A percentile compares a stretch with the other conserved stretches of the same genome.
These are phyloP conservation scores for Galaxea fascicularis DNA, from an alignment of 92 coral and sea anemone genomes.

Conservation along the genomic window DNA sequence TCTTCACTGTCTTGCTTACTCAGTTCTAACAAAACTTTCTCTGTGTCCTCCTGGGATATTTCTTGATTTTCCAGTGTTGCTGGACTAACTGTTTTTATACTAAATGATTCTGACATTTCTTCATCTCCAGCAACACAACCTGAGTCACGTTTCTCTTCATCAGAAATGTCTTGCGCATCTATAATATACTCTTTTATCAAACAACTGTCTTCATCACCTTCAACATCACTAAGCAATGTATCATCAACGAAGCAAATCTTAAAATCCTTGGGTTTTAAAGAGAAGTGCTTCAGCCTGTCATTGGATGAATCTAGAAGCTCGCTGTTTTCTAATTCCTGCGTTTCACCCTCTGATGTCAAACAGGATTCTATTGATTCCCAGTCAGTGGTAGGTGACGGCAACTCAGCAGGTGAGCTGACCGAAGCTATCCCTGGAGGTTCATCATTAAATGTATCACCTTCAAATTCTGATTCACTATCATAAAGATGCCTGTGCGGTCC, in stretches of 20 bases:
- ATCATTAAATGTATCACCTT: slow-evolving; percentile 57
- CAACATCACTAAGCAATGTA: slow-evolving; percentile 77
- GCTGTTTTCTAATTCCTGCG: slow-evolving; percentile 70
- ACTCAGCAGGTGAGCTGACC: slow-evolving; percentile 80
- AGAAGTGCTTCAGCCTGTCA: slow-evolving; percentile 74
- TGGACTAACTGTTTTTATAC: slow-evolving; percentile 92
- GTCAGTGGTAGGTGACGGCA: slow-evolving; percentile 96
- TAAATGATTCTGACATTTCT: slow-evolving; percentile 80
- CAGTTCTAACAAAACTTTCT: slow-evolving; percentile 87
- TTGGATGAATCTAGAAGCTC: slow-evolving; percentile 75
- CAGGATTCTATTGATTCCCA: slow-evolving; percentile 98
- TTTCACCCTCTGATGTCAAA: slow-evolving; percentile 81
- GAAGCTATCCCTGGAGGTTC: slow-evolving; percentile 67
- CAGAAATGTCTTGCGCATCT: slow-evolving; percentile 77
- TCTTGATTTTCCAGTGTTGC: slow-evolving; percentile 73
- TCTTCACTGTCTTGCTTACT: slow-evolving; percentile 62
- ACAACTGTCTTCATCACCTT: slow-evolving; percentile 86
- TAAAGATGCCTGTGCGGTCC: slow-evolving; percentile 16
- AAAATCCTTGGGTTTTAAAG: slow-evolving; percentile 83
- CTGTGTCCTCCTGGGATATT: slow-evolving; percentile 84
- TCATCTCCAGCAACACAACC: slow-evolving; percentile 97
- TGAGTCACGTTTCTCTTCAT: slow-evolving; percentile 93
- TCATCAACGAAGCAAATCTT: slow-evolving; percentile 95
- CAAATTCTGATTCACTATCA: slow-evolving; percentile 20
- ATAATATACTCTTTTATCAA: slow-evolving; percentile 92